These are phyloP conservation scores for Aethes cnicana DNA, from an alignment of 2,888 invertebrate species.

Conservation along the genomic window DNA sequence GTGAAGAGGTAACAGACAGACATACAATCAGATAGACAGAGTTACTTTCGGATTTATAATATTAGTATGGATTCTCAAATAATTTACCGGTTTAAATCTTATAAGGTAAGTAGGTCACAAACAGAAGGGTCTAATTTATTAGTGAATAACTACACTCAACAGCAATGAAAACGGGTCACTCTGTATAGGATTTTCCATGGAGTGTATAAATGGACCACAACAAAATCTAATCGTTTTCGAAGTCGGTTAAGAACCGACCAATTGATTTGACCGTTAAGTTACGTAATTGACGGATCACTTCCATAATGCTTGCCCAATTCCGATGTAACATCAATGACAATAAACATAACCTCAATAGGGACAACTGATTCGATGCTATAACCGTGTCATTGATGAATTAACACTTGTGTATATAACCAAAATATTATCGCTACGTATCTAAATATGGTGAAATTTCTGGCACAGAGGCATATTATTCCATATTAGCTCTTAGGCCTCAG, in stretches of 20 bases:
- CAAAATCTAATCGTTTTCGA: too few species aligned
- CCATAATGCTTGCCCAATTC: conserved; percentile 5
- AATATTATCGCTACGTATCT: background rate
- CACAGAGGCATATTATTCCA: background rate
- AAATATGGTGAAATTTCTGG: background rate
- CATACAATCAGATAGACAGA: too few species aligned
- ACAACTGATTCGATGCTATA: background rate
- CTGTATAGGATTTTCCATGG: too few species aligned
- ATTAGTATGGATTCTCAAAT: too few species aligned
- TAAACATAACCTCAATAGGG: conserved; percentile 23
- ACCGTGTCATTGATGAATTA: conserved; percentile 1
- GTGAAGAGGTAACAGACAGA: too few species aligned
- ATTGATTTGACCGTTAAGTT: background rate
- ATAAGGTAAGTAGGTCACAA: too few species aligned
- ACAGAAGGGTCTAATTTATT: too few species aligned
- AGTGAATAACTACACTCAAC: background rate
- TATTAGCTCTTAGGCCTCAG: too few species aligned
- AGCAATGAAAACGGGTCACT: background rate
- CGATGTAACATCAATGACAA: conserved; percentile 12
- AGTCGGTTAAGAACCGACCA: background rate
- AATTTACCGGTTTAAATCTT: too few species aligned
- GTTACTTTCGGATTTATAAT: too few species aligned
- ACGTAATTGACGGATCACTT: background rate
- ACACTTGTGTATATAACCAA: background rate
- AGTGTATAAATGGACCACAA: too few species aligned